Conservation (phyloP, 2,113 vertebrate species). For the Trogon surrucura region DNA sequence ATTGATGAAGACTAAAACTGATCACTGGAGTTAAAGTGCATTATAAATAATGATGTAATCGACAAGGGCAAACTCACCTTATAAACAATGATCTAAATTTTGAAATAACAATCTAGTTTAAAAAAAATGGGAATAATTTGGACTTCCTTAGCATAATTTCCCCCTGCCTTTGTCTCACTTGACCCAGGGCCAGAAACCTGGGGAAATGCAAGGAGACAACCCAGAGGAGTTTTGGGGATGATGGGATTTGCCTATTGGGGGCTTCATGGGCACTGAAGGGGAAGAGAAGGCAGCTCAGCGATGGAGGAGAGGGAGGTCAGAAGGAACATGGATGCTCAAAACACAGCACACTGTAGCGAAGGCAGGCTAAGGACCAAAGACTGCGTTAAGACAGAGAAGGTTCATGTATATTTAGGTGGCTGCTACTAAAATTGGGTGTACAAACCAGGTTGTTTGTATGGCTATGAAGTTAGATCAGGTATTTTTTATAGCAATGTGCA, state of each 20-base stretch:
- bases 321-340: neutral
- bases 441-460: neutral
- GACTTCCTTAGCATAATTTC: neutral
- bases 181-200: neutral
- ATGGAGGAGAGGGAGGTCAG: neutral
- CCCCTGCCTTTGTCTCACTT: neutral
- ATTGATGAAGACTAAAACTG: neutral
- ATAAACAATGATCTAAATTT: neutral
- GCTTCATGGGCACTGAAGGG: neutral
- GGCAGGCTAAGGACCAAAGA: neutral
- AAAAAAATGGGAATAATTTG: neutral
- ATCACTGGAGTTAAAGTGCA: neutral
- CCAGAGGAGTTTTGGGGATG: neutral
- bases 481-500: neutral
- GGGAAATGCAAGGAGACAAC: neutral
- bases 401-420: neutral
- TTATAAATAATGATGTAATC: neutral
- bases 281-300: neutral
- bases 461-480: neutral
- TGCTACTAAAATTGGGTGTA: neutral
- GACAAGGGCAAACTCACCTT: neutral
- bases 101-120: neutral
- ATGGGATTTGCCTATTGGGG: neutral
- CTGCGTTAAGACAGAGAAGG: neutral
- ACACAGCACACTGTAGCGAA: neutral